Conservation (phyloP, 2,797 vertebrate genomes). For the Labeo calbasu region DNA sequence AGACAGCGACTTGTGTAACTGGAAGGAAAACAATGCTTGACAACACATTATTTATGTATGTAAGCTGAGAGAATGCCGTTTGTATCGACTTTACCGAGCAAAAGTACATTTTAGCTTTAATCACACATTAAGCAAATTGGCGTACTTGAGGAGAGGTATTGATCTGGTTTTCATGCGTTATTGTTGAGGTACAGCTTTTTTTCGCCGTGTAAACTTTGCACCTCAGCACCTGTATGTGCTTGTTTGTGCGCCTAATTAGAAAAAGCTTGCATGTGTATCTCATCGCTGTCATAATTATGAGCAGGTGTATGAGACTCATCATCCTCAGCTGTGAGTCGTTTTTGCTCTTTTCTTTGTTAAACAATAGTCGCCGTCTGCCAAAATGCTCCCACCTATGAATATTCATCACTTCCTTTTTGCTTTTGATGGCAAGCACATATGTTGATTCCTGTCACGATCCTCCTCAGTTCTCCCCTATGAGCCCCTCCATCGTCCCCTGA, state of each 20-base stretch:
- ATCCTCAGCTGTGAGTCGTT: slow-evolving; percentile 66
- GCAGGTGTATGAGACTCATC: slow-evolving; percentile 61
- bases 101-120: slow-evolving; percentile 34
- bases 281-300: slow-evolving; percentile 57
- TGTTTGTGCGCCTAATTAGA: slow-evolving; percentile 47
- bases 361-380: slow-evolving; percentile 78
- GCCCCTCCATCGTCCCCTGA: slow-evolving; percentile 59
- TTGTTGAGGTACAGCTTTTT: slow-evolving; percentile 19
- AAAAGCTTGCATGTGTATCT: slow-evolving; percentile 57
- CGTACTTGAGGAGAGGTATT: slow-evolving; percentile 32
- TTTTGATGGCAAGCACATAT: slow-evolving; percentile 76
- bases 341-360: slow-evolving; percentile 62
- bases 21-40: slow-evolving; percentile 42
- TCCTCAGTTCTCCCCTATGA: slow-evolving; percentile 59
- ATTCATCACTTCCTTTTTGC: slow-evolving; percentile 73
- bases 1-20: slow-evolving; percentile 30
- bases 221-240: slow-evolving; percentile 11
- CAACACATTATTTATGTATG: slow-evolving; percentile 48
- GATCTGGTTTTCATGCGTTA: slow-evolving; percentile 24
- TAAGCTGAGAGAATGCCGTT: not conserved
- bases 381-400: slow-evolving; percentile 78
- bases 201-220: slow-evolving; percentile 31
- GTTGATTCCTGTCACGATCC: slow-evolving; percentile 71
- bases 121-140: slow-evolving; percentile 38
- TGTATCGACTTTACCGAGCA: slow-evolving; percentile 33